phyloP scores from a whole-genome alignment of 1,140 invertebrate species.

The Camponotus floridanus region DNA sequence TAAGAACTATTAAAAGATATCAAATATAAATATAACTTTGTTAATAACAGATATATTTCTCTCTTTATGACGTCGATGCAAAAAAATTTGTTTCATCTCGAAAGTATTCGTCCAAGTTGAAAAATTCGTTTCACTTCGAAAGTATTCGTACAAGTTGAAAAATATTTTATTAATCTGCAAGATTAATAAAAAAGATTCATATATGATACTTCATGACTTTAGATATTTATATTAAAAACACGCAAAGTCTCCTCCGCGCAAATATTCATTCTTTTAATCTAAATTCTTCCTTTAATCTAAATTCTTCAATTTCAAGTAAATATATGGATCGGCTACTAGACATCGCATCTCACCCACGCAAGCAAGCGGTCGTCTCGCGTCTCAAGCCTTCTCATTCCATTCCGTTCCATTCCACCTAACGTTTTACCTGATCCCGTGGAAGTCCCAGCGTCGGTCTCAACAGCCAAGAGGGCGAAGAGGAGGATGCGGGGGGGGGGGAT shows the following conservation, averaged over 20 bases:
- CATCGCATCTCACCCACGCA: constrained; percentile 1
- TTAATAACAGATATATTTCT: not conserved
- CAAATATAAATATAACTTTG: not conserved
- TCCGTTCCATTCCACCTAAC: not conserved
- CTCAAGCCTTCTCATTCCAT: not conserved
- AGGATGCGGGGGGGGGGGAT: not conserved
- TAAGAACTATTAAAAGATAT: not conserved
- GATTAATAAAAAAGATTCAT: not conserved
- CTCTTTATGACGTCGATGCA: not conserved
- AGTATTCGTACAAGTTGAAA: not conserved
- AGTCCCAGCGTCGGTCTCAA: not conserved
- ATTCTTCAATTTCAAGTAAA: not conserved
- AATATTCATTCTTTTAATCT: not conserved
- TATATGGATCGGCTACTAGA: not conserved
- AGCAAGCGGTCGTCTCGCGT: too few relatives aligned
- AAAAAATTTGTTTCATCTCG: not conserved
- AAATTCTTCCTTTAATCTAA: not conserved
- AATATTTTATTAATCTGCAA: not conserved
- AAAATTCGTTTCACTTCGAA: not conserved
- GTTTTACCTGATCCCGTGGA: constrained; percentile 7
- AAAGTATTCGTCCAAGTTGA: not conserved
- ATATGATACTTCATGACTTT: too few relatives aligned
- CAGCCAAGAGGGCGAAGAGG: not conserved
- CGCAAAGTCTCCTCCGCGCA: not conserved
- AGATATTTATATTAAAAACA: not conserved